Percentiles rank a stretch among this genome's conserved stretches.
phyloP scores from a whole-genome alignment of 2,113 vertebrate genomes.

The Aspidoscelis tigris region DNA sequence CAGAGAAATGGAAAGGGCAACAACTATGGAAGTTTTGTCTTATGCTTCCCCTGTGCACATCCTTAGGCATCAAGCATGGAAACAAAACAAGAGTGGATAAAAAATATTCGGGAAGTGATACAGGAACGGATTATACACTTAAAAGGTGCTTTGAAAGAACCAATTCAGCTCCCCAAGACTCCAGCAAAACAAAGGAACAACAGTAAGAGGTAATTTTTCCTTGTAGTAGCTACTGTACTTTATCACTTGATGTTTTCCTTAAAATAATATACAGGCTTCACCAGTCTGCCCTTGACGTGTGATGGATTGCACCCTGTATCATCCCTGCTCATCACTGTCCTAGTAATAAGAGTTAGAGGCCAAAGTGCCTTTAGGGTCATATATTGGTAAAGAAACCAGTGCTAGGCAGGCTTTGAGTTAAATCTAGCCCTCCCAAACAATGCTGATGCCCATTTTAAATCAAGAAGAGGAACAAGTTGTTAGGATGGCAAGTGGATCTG shows the following conservation, averaged over 20 bases:
- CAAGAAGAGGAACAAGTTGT: neutral
- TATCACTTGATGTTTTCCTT: constrained; percentile 27
- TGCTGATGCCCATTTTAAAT: too few relatives aligned
- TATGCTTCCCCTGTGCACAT: constrained; percentile 52
- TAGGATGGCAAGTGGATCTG: neutral
- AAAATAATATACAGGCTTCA: neutral
- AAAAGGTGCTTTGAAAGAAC: constrained; percentile 97
- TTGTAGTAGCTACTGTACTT: neutral
- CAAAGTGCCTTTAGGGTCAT: too few relatives aligned
- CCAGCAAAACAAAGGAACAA: constrained; percentile 91
- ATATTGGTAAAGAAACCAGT: too few relatives aligned
- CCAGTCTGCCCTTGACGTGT: too few relatives aligned
- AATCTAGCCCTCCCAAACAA: neutral
- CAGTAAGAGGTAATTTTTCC: constrained; percentile 84
- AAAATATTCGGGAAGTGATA: constrained; percentile 97
- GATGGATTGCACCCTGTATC: too few relatives aligned
- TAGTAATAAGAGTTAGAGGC: too few relatives aligned
- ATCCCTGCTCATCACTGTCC: too few relatives aligned
- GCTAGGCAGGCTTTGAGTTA: too few relatives aligned
- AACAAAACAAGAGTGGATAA: constrained; percentile 99
- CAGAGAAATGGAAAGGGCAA: constrained; percentile 26
- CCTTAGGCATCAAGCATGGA: constrained; percentile 91
- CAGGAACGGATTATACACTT: constrained; percentile 98
- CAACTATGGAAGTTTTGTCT: neutral
- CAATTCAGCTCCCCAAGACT: constrained; percentile 93